Base-by-base conservation (phyloP, 1,140 invertebrate genomes). In the Drosophila leontia region DNA sequence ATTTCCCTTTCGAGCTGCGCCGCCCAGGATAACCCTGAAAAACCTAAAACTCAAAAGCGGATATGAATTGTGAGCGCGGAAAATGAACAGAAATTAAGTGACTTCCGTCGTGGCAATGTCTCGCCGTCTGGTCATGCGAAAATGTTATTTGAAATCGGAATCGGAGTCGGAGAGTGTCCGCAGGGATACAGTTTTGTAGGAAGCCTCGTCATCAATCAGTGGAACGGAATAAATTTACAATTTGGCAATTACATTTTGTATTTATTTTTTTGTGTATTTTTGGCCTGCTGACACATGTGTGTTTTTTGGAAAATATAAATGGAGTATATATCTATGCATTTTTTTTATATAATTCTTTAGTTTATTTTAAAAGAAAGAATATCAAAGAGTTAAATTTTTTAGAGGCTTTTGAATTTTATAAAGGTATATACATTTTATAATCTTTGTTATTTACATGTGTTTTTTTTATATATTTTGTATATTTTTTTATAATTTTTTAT, bases 71-170 rank as follows among this genome's bases (percentile, higher is more conserved):
- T 80, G 69, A 91, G 56, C 86, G 86, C 76, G 79, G 69, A 85
- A 85, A 86, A 91, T 87, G 77, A 87, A 91, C 77, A 75, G 75
- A 91, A 91, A 91, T 91, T 86, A 91, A 91, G 80, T 75, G 74
- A 91, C 82, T 91, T 91, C 82, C 80, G 87, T 71, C 80, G 87
- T 78, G 75, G 67, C 77, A 91, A 74, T 71, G 86, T 91, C 86
- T 91, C 82, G 87, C 87, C 87, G 87, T 91, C 87, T 91, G 78
- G 82, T 64, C 75, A 57, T 60, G 55, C 71, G 68, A 83, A 80
- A 86, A 59, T 86, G 75, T 75, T 69, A 82, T 87, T 86, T 79
- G 32, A 65, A 78, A 19, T 37, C 17, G 51, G 50, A 13, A 4
- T 47, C 4, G 9, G 41, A 19, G 3, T 34, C 7, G 13, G 42